Evolutionary conservation across 2,797 vertebrate genomes (phyloP), one percentile per base, ranked within the genome.

Genomic region (Caiman crocodilus): DNA sequence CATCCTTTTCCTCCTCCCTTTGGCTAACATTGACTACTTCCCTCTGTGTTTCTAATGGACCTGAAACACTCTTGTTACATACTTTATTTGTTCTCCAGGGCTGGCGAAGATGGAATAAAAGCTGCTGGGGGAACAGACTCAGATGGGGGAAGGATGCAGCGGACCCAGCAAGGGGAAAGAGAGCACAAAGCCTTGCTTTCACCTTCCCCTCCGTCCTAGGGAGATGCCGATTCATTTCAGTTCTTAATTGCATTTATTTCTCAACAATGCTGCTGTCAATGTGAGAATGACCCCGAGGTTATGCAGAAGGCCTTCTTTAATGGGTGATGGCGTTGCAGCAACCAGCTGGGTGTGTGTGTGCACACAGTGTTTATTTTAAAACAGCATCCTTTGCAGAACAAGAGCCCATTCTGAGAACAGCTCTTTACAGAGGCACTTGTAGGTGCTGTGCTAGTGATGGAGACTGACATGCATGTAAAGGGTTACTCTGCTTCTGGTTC

Each of bases 21-120:
- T 65, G 85, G 87, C 94, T 96, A 95, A 91, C 94, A 88, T 88
- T 16, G 25, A 93, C 92, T 95, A 11, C 92, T 96, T 95, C 95
- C 91, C 89, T 81, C 95, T 94, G 76, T 63, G 96, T 85, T 96
- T 95, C 94, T 93, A 97, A 95, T 87, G 87, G 94, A 90, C 89
- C 83, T 60, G 87, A 75, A 89, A 92, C 67, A 95, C 82, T 84
- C 93, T 78, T 83, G 69, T 88, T 81, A 77, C 83, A 25, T 81
- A 76, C 65, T 94, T 96, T 79, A 76, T 93, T 95, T 90, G 74
- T 94, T 83, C 89, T 84, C 42, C 78, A 69, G 80, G 58, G 65
- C 58, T 61, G 73, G 61, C 4, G 3, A 88, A 82, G 76, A 88
- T 18, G 81, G 58, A 75, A 58, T 85, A 76, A 87, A 82, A 91